Evolutionary conservation across 2,113 vertebrate genomes (phyloP).

Genomic region (Cisticola juncidis): DNA sequence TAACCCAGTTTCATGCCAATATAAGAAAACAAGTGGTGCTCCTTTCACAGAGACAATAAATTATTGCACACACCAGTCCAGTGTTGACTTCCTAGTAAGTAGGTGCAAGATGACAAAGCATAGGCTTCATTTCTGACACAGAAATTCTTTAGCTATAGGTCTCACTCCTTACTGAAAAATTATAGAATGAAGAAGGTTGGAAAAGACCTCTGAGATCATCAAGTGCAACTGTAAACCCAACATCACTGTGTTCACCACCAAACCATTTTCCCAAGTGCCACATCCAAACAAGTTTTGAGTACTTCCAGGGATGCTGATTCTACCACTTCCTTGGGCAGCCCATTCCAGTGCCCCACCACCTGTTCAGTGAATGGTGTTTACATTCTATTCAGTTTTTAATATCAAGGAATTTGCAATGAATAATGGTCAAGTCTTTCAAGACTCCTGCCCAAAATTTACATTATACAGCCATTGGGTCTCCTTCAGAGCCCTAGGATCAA

Average conservation of each 20-base stretch:
- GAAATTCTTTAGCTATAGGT: not conserved
- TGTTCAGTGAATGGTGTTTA: not conserved
- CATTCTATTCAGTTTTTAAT: not conserved
- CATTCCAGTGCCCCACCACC: not conserved
- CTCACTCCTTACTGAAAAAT: not conserved
- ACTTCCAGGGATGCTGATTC: not conserved
- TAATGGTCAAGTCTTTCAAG: not conserved
- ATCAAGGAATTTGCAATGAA: not conserved
- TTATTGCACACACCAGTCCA: not conserved
- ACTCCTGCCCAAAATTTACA: not conserved
- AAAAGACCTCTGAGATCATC: not conserved
- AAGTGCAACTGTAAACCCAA: not conserved
- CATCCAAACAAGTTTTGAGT: not conserved
- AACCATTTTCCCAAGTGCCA: not conserved
- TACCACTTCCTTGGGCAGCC: not conserved
- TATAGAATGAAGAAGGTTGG: not conserved
- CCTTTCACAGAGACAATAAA: not conserved
- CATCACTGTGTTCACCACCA: not conserved
- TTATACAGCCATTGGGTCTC: not conserved
- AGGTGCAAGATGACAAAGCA: not conserved
- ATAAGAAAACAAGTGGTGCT: not conserved
- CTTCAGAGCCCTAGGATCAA: not conserved
- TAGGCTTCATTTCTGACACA: not conserved
- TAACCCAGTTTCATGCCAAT: not conserved
- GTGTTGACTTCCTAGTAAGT: not conserved